A percentile compares a stretch with the other conserved stretches of the same genome.
phyloP scores from a whole-genome alignment of 2,888 invertebrate species.

The Hydropsyche betteni region DNA sequence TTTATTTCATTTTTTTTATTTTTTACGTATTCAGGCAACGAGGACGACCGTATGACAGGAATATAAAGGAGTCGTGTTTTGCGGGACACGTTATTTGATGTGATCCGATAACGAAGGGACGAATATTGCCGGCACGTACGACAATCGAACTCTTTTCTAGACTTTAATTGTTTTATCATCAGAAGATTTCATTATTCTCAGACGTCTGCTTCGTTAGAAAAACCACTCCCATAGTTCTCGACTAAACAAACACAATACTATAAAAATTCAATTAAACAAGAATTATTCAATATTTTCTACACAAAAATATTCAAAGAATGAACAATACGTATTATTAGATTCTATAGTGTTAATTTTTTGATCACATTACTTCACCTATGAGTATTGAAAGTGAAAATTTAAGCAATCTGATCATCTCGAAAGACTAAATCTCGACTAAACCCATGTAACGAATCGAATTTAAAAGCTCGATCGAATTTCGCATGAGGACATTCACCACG shows the following conservation, averaged over 20 bases:
- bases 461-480: slow-evolving; percentile 35
- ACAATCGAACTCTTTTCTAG: slow-evolving; percentile 11
- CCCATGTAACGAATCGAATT: background rate
- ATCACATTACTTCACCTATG: slow-evolving; percentile 45
- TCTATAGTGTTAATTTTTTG: slow-evolving; percentile 40
- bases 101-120: slow-evolving; percentile 21
- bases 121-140: slow-evolving; percentile 27
- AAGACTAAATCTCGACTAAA: background rate
- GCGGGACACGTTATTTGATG: slow-evolving; percentile 11
- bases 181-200: no score
- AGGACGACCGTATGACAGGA: background rate
- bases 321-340: slow-evolving; percentile 42
- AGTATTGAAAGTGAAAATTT: slow-evolving; percentile 36
- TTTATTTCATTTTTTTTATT: slow-evolving; percentile 14
- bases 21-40: slow-evolving; percentile 2
- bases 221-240: background rate
- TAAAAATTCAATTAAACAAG: no score
- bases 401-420: slow-evolving; percentile 25
- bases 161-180: slow-evolving; percentile 16
- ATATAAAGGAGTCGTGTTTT: slow-evolving; percentile 25
- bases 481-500: slow-evolving; percentile 19
- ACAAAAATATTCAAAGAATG: slow-evolving; percentile 1
- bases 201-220: no score
- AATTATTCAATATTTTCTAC: no score
- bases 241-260: no score